Evolutionary conservation across 1,140 invertebrate species (phyloP), one percentile per base, ranked within the genome.

Genomic region (Platyura marginata): DNA sequence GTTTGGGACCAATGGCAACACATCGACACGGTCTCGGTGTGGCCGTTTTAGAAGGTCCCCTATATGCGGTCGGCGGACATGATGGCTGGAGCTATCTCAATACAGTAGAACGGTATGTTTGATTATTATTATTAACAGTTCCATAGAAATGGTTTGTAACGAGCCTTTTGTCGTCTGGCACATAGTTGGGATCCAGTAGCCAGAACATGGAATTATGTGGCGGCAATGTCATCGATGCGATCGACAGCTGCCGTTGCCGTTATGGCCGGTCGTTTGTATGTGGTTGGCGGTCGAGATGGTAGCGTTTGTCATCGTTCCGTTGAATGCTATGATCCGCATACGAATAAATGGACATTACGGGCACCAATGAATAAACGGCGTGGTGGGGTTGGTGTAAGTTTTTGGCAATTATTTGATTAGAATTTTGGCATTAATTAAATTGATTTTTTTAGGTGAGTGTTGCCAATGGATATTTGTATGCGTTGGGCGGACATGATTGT

Each of bases 51-150:
- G 79, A 76, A 38, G 84, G 86, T 1, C 86, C 87, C 1, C 70
- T 96, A 36, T 96, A 95, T 66, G 90, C 89, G 5, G 86, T 95
- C 8, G 91, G 90, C 21, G 92, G 90, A 13, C 89, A 95, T 57
- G 91, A 95, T 66, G 82, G 89, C 23, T 94, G 89, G 89, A 89
- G 86, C 51, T 95, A 93, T 61, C 65, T 93, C 10, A 89, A 88
- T 57, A 88, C 87, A 3, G 89, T 92, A 0, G 90, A 95, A 64
- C 62, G 84, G 71, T 73, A 51, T 46, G 36, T n/a, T 21, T 25
- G 37, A 16, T 29, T 44, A 19, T 39, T 10, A 39, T 41, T 16
- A n/a, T n/a, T n/a, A 29, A 8, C 11, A 42, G n/a, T n/a, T n/a
- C n/a, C n/a, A n/a, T n/a, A n/a, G n/a, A n/a, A n/a, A n/a, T n/a